Base-by-base conservation (phyloP, 2,113 vertebrate genomes). In the Triplophysa siluroides region DNA sequence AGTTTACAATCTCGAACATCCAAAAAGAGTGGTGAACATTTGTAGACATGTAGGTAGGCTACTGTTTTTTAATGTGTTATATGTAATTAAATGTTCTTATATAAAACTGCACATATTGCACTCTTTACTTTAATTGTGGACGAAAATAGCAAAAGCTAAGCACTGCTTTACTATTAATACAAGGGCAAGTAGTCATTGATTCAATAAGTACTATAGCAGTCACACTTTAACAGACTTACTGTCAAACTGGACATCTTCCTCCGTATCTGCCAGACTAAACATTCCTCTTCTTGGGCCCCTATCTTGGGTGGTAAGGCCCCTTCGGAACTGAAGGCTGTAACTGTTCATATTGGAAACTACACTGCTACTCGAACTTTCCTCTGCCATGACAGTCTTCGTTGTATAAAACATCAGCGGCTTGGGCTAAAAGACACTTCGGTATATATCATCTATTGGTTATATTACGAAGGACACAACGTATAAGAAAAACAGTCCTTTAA, bases 201-300 rank as follows among this genome's bases (percentile, higher is more conserved):
- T 58, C 54, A 10, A 9, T 58, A 14, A 5, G 54, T 58, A 8
- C 2, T 21, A 2, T 8, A 21, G n/a, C 19, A 21, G 19, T 21
- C 24, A 29, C 6, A 63, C 23, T 26, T 26, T 16, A 26, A 12
- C 38, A 11, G 63, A 82, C 92, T 92, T 87, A 94, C 93, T 92
- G 87, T 94, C 93, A 90, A 93, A 93, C 43, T 86, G 88, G 23
- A 92, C 86, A 1, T 91, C 78, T 8, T 92, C 91, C 70, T 93
- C 91, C 33, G 90, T 87, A 14, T 90, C 87, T 1, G 87, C 81
- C 3, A 89, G 74, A 68, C 26, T 79, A n/a, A 90, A 79, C 24
- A 90, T 41, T 38, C 56, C 85, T 0, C 52, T 9, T 16, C 12
- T 77, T 1, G 26, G 76, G n/a, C 9, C 81, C 52, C 41, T 18